These are phyloP conservation scores for Origma solitaria DNA, from an alignment of 2,113 vertebrate genomes.

Conservation along the genomic window DNA sequence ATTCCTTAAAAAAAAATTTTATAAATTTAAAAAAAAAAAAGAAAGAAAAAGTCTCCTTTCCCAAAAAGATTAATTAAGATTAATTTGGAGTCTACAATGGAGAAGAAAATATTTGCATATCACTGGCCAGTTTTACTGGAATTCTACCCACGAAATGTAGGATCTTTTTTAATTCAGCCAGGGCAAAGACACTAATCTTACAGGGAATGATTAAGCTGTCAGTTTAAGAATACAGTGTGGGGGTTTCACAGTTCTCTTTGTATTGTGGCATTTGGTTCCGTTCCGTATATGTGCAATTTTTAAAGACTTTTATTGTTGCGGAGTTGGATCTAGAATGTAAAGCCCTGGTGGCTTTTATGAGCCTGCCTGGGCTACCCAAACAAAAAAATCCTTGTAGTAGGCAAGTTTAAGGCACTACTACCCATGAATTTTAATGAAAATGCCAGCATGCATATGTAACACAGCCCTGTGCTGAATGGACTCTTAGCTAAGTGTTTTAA, in stretches of 20 bases:
- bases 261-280: background rate
- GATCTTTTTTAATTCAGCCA: background rate
- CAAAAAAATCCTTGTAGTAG: constrained; percentile 35
- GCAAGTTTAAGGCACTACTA: background rate
- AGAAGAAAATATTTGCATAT: background rate
- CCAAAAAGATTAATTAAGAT: background rate
- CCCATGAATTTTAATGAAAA: constrained; percentile 8
- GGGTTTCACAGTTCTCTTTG: background rate
- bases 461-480: background rate
- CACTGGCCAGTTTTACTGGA: background rate
- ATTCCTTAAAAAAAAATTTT: background rate
- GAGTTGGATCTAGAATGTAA: background rate
- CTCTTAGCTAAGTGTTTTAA: background rate
- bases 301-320: background rate
- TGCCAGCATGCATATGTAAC: background rate
- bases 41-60: background rate
- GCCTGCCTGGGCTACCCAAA: constrained; percentile 10
- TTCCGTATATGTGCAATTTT: background rate
- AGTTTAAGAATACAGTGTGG: constrained; percentile 2
- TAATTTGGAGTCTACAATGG: background rate
- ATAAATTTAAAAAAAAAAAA: no score
- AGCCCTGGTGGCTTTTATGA: background rate
- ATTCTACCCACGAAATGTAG: constrained; percentile 18
- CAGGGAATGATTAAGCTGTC: constrained; percentile 19
- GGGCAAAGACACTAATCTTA: background rate